Evolutionary conservation across 2,113 vertebrate species (phyloP).

Genomic region (Corythoichthys haematopterus): DNA sequence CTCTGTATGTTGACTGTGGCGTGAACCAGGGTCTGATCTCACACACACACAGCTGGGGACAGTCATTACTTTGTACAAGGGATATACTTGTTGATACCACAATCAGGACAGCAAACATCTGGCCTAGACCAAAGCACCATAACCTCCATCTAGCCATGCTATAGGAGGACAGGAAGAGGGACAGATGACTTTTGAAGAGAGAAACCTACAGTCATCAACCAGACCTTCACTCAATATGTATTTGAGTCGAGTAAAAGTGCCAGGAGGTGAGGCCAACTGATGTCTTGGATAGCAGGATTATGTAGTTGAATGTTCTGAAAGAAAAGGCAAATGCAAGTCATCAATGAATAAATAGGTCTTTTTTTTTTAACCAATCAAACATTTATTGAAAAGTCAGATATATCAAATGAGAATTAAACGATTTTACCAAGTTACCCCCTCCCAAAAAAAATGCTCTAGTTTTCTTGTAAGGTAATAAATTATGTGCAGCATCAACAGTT

Average conservation of each 20-base stretch:
- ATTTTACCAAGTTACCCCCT: constrained; percentile 14
- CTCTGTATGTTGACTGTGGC: constrained; percentile 94
- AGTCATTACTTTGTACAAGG: constrained; percentile 78
- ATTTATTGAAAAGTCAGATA: constrained; percentile 4
- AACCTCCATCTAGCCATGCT: constrained; percentile 78
- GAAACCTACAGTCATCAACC: constrained; percentile 59
- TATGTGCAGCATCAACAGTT: constrained; percentile 56
- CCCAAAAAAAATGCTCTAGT: constrained; percentile 21
- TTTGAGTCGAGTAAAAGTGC: constrained; percentile 33
- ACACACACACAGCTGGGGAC: constrained; percentile 94
- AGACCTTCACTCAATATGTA: constrained; percentile 33
- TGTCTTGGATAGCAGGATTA: constrained; percentile 30
- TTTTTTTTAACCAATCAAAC: neutral
- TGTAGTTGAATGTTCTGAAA: constrained; percentile 46
- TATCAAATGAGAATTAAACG: constrained; percentile 25
- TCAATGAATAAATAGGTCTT: neutral
- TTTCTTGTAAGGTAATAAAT: constrained; percentile 27
- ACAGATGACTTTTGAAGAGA: constrained; percentile 38
- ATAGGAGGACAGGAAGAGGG: constrained; percentile 41
- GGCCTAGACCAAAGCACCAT: constrained; percentile 58
- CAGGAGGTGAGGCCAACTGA: constrained; percentile 6
- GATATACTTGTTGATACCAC: constrained; percentile 70
- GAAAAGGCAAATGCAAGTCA: constrained; percentile 27
- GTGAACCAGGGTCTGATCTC: constrained; percentile 98
- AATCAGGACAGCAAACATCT: constrained; percentile 73